Evolutionary conservation across 2,888 invertebrate species (phyloP), one percentile per base, ranked within the genome.

Genomic region (Crioceris asparagi): DNA sequence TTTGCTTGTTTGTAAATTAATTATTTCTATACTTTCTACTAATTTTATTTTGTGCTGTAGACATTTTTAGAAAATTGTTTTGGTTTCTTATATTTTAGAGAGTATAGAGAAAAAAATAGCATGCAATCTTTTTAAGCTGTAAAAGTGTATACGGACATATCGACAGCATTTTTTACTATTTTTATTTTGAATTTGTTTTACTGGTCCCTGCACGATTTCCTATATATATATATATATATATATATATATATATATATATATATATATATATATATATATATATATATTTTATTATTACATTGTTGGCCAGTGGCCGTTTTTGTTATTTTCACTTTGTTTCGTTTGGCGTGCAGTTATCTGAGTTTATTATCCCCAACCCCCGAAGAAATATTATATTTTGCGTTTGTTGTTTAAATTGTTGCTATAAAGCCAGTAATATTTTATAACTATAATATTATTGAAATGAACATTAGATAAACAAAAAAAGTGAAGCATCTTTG

Each of bases 401-500:
- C 27, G 27, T 14, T 15, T 27, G 27, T 27, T 27, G 6, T 5
- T 30, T 23, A 36, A 14, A 27, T 27, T 27, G 27, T 27, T 27
- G 27, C 12, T 27, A 27, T 27, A 15, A 14, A 47, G 43, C 44
- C 41, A 45, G 39, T 46, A 44, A 36, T 45, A 33, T 39, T 37
- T 38, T 26, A 18, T 17, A 33, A 39, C 21, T 18, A 32, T 26
- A 29, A 42, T 25, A 33, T 23, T 31, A n/a, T n/a, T n/a, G n/a
- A n/a, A n/a, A n/a, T n/a, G n/a, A n/a, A n/a, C n/a, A n/a, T n/a
- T n/a, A n/a, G n/a, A n/a, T n/a, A n/a, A n/a, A n/a, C n/a, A n/a
- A n/a, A n/a, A n/a, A n/a, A n/a, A n/a, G n/a, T 23, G 38, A 51
- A 58, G 61, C 64, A 61, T 64, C 62, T 62, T 63, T 64, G 61